Percentiles rank a stretch among this genome's conserved stretches.
phyloP scores from a whole-genome alignment of 1,140 invertebrate species.

The Aradophagus sp. region DNA sequence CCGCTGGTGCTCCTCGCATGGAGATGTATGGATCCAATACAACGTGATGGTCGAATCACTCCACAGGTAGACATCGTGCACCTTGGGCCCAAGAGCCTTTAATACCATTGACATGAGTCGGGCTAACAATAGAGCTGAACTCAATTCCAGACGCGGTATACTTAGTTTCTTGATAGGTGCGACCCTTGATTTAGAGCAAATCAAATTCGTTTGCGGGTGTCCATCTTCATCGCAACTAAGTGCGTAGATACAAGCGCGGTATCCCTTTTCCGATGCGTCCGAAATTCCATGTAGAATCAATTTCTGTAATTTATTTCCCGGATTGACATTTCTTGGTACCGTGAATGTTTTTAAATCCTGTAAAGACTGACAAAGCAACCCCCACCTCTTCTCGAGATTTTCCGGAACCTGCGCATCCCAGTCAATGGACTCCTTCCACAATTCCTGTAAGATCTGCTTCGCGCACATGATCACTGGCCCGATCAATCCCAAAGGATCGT shows the following conservation, averaged over 20 bases:
- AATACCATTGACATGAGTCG: not conserved
- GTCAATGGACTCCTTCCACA: constrained; percentile 2
- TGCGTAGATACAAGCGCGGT: constrained; percentile 1
- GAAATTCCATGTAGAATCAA: constrained; percentile 4
- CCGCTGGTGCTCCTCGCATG: constrained; percentile 6
- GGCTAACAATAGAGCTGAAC: not conserved
- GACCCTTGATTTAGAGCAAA: constrained; percentile 7
- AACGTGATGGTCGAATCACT: constrained; percentile 1
- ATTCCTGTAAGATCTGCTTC: constrained; percentile 8
- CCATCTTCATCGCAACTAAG: not conserved
- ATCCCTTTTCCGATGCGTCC: not conserved
- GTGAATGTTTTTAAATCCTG: not conserved
- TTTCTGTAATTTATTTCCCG: not conserved
- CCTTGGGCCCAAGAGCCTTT: not conserved
- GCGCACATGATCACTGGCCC: not conserved
- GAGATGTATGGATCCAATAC: not conserved
- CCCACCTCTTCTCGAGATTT: constrained; percentile 1
- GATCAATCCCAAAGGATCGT: constrained; percentile 10
- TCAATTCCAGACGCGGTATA: not conserved
- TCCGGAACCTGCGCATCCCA: constrained; percentile 6
- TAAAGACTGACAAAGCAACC: not conserved
- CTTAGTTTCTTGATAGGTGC: constrained; percentile 5
- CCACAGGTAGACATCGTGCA: not conserved
- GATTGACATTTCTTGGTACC: constrained; percentile 3
- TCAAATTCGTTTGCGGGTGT: not conserved